Evolutionary conservation across 2,797 vertebrate species (phyloP).

Genomic region (Cichlasoma orientale): DNA sequence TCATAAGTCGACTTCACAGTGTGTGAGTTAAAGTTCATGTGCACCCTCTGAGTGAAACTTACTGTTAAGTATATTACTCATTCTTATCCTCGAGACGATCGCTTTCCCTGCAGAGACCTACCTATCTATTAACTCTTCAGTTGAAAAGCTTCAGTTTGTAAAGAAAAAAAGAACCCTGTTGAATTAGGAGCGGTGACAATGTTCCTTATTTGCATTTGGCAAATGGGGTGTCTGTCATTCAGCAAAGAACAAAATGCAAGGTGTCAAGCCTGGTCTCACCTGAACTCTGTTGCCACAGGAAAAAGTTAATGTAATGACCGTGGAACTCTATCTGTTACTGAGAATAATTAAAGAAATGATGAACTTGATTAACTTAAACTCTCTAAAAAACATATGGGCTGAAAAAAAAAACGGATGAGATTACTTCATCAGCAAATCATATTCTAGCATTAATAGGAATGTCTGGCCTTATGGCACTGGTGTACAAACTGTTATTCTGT

Average conservation of each 20-base stretch:
- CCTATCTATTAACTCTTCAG: conserved; percentile 45
- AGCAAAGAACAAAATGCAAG: conserved; percentile 71
- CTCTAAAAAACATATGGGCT: not conserved
- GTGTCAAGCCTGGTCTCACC: conserved; percentile 54
- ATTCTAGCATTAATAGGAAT: not conserved
- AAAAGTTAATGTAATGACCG: conserved; percentile 4
- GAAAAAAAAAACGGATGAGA: not conserved
- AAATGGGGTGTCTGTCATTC: conserved; percentile 73
- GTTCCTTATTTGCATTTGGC: conserved; percentile 70
- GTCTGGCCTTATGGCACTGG: not conserved
- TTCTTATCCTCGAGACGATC: conserved; percentile 43
- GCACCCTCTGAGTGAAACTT: conserved; percentile 31
- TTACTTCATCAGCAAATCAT: not conserved
- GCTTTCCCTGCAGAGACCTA: conserved; percentile 29
- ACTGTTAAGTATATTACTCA: conserved; percentile 39
- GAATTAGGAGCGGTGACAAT: conserved; percentile 65
- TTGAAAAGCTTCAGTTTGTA: conserved; percentile 44
- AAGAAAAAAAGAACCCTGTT: conserved; percentile 39
- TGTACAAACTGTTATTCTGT: not conserved
- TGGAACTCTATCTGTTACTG: conserved; percentile 16
- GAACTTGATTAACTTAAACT: conserved; percentile 20
- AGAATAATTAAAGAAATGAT: conserved; percentile 33
- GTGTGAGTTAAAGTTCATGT: conserved; percentile 51
- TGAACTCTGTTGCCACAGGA: conserved; percentile 38
- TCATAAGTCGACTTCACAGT: conserved; percentile 28